These are phyloP conservation scores for Bombus turneri DNA, from an alignment of 1,140 invertebrate species.

Conservation along the genomic window DNA sequence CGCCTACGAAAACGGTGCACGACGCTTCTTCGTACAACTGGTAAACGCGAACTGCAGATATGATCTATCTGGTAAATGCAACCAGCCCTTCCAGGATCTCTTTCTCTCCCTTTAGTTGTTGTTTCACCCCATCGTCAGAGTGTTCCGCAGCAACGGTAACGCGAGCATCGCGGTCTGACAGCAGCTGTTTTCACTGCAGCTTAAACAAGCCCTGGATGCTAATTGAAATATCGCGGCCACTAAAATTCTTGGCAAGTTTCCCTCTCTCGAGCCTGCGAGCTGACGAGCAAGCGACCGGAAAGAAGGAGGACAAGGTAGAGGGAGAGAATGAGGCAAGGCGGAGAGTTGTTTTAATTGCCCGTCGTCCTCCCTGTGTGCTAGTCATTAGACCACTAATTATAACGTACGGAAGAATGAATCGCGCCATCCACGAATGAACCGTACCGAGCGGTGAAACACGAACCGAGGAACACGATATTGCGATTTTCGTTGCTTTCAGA, in stretches of 20 bases:
- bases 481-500: not conserved
- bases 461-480: not conserved
- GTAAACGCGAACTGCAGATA: constrained; percentile 33
- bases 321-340: constrained; percentile 53
- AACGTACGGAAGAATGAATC: constrained; percentile 80
- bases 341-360: constrained; percentile 81
- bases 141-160: constrained; percentile 11
- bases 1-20: not conserved
- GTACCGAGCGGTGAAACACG: constrained; percentile 28
- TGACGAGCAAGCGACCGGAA: constrained; percentile 31
- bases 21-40: not conserved
- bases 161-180: constrained; percentile 42
- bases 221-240: constrained; percentile 81
- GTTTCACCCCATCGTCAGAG: not conserved
- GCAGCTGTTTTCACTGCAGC: constrained; percentile 69
- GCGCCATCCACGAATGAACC: constrained; percentile 52
- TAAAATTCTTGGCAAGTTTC: constrained; percentile 79
- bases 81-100: not conserved
- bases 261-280: constrained; percentile 40
- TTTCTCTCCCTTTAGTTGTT: too few species aligned
- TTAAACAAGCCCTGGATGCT: constrained; percentile 76
- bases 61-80: constrained; percentile 17
- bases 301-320: not conserved
- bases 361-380: constrained; percentile 76
- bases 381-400: constrained; percentile 83